Conservation (phyloP, 1,140 invertebrate genomes). For the Penaeus japonicus region DNA sequence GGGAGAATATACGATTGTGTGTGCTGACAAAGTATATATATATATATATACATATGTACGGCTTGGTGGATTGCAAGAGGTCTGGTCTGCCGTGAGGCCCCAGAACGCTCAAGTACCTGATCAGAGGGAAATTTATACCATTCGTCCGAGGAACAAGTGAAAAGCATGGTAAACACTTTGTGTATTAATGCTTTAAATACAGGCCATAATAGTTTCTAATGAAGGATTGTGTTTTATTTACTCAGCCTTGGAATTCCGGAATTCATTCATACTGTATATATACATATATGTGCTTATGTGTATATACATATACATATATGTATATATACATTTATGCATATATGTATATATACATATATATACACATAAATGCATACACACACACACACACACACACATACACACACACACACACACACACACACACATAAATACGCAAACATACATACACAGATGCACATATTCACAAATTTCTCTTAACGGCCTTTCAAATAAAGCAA, state of each 20-base stretch:
- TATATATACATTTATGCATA: no score
- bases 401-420: no score
- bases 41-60: background rate
- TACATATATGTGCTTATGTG: no score
- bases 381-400: no score
- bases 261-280: background rate
- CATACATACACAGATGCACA: no score
- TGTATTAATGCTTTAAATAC: slow-evolving; percentile 56
- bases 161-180: slow-evolving; percentile 22
- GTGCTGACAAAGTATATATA: background rate
- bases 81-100: background rate
- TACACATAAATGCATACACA: no score
- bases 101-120: slow-evolving; percentile 1
- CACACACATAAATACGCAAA: no score
- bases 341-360: no score
- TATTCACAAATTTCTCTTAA: no score
- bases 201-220: slow-evolving; percentile 57
- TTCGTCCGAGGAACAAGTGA: background rate
- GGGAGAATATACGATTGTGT: no score
- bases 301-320: no score
- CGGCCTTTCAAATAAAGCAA: no score
- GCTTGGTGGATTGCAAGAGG: background rate
- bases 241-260: background rate
- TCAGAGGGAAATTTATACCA: background rate
- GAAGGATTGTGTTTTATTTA: slow-evolving; percentile 31